Evolutionary conservation across 2,888 invertebrate genomes (phyloP).

Genomic region (Dryococelus australis): DNA sequence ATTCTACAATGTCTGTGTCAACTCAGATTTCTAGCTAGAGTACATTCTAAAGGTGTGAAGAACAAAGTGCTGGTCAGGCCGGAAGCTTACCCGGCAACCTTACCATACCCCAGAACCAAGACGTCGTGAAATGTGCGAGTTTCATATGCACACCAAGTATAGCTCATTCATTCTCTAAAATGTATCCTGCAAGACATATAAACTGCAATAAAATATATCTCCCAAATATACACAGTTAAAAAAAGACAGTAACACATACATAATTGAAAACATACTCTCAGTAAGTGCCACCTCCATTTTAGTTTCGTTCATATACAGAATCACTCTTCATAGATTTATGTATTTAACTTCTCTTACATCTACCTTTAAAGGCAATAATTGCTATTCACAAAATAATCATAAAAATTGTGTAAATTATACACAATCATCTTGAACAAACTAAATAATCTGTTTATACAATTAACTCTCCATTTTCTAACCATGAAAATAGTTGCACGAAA

Average conservation of each 20-base stretch:
- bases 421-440: not conserved
- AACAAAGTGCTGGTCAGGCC: conserved; percentile 32
- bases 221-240: conserved; percentile 42
- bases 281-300: conserved; percentile 40
- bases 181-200: conserved; percentile 39
- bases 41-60: conserved; percentile 42
- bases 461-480: not conserved
- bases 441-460: not conserved
- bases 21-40: conserved; percentile 43
- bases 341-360: not conserved
- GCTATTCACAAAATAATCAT: conserved; percentile 6
- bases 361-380: not conserved
- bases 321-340: conserved; percentile 28
- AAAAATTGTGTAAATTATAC: not conserved
- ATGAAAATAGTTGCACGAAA: not conserved
- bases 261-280: conserved; percentile 32
- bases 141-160: conserved; percentile 42
- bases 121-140: conserved; percentile 44
- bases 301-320: conserved; percentile 33
- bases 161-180: conserved; percentile 38
- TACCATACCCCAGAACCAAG: conserved; percentile 31
- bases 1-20: conserved; percentile 47
- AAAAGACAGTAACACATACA: conserved; percentile 30
- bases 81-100: not conserved
- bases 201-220: conserved; percentile 45